phyloP scores from a whole-genome alignment of 1,140 invertebrate genomes.

The Lepidotrigona ventralis region DNA sequence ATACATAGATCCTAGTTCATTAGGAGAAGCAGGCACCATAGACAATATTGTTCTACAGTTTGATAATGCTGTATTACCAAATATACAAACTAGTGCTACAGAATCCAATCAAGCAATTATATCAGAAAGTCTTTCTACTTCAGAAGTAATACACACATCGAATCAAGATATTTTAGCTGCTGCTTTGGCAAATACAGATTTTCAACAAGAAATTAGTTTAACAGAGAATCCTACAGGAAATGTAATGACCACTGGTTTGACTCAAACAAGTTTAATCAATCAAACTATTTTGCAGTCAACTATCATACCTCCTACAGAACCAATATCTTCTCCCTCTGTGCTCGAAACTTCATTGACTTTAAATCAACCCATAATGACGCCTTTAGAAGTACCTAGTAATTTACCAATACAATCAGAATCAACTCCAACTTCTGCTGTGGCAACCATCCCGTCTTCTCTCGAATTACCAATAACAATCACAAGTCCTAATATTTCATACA shows the following conservation, averaged over 20 bases:
- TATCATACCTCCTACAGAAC: conserved; percentile 75
- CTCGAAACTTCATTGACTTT: conserved; percentile 87
- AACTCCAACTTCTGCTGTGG: conserved; percentile 70
- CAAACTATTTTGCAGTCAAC: conserved; percentile 76
- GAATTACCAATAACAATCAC: conserved; percentile 86
- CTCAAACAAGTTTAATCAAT: conserved; percentile 74
- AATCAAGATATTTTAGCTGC: conserved; percentile 88
- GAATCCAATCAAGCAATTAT: conserved; percentile 59
- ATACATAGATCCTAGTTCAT: conserved; percentile 74
- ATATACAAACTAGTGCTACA: conserved; percentile 51
- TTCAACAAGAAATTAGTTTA: conserved; percentile 82
- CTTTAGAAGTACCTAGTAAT: conserved; percentile 85
- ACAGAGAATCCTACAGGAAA: conserved; percentile 69
- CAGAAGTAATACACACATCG: conserved; percentile 72
- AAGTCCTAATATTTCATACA: conserved; percentile 83
- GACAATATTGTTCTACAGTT: conserved; percentile 79
- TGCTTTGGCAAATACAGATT: conserved; percentile 88
- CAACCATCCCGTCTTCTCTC: conserved; percentile 81
- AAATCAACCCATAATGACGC: conserved; percentile 90
- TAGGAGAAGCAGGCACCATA: conserved; percentile 70
- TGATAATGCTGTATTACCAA: conserved; percentile 73
- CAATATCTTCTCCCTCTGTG: conserved; percentile 80
- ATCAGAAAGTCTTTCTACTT: conserved; percentile 63
- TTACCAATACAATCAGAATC: conserved; percentile 77
- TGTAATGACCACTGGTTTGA: conserved; percentile 67